These are phyloP conservation scores for Cuculus canorus DNA, from an alignment of 2,797 vertebrate species.

Conservation along the genomic window DNA sequence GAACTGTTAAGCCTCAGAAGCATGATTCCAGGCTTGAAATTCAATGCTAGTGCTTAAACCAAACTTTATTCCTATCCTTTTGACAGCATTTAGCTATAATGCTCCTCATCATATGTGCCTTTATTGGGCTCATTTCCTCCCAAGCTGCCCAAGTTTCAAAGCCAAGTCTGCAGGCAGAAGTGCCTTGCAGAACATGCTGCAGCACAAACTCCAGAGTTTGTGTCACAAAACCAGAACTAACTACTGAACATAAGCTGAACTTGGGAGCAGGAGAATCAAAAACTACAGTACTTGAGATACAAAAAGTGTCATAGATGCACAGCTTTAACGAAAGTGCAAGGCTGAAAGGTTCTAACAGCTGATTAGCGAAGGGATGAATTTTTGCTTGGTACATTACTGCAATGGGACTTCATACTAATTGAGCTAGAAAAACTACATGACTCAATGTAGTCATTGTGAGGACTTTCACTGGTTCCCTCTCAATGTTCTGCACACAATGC, in stretches of 20 bases:
- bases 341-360: neutral
- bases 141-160: neutral
- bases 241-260: neutral
- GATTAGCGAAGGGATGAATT: neutral
- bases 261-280: neutral
- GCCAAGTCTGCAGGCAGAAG: neutral
- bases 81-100: neutral
- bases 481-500: neutral
- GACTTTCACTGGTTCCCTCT: neutral
- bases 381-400: neutral
- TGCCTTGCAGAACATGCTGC: neutral
- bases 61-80: neutral
- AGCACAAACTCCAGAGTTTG: neutral
- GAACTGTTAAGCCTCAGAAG: neutral
- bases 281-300: neutral
- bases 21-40: neutral
- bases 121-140: neutral
- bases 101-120: neutral
- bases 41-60: neutral
- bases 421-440: neutral
- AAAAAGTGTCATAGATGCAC: rapidly evolving
- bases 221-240: neutral
- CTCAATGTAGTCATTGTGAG: neutral
- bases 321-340: neutral
- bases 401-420: neutral